Percentiles rank a stretch among this genome's conserved stretches.
These are phyloP conservation scores for Pseudomugil gertrudae DNA, from an alignment of 2,797 vertebrate genomes.

Conservation along the genomic window DNA sequence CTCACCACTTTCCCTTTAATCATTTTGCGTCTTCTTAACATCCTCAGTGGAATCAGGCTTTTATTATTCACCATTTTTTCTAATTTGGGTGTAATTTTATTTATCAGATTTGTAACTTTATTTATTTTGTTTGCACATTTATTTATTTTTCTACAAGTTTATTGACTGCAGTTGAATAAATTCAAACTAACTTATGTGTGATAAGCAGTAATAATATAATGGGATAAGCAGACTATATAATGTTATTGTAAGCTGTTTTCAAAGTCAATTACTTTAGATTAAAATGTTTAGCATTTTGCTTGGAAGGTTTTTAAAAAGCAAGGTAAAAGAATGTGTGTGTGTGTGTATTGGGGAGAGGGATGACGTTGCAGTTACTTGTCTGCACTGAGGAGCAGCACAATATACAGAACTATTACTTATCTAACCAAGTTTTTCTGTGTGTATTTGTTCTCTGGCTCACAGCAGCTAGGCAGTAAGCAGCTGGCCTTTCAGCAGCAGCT, in stretches of 20 bases:
- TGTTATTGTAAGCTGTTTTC: background rate
- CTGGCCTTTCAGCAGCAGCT: slow-evolving; percentile 99
- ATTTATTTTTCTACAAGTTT: background rate
- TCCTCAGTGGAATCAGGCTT: slow-evolving; percentile 35
- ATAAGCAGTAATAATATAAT: too few relatives aligned
- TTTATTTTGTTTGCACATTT: background rate
- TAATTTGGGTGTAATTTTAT: background rate
- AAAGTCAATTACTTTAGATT: background rate
- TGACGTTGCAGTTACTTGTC: background rate
- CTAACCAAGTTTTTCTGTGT: slow-evolving; percentile 2
- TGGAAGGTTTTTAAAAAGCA: background rate
- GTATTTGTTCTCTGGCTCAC: slow-evolving; percentile 7
- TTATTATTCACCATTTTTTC: slow-evolving; percentile 4
- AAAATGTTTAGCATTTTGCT: background rate
- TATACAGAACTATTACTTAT: background rate
- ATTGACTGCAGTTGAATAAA: background rate
- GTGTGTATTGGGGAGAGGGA: too few relatives aligned
- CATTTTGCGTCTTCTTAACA: slow-evolving; percentile 45
- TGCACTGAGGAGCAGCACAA: background rate
- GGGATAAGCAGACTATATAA: background rate
- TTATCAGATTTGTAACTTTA: background rate
- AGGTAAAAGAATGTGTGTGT: too few relatives aligned
- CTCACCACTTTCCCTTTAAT: slow-evolving; percentile 58
- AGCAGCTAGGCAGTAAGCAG: slow-evolving; percentile 95
- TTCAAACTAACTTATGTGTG: background rate